These are phyloP conservation scores for Megalonaias nervosa DNA, from an alignment of 1,140 invertebrate species.

Conservation along the genomic window DNA sequence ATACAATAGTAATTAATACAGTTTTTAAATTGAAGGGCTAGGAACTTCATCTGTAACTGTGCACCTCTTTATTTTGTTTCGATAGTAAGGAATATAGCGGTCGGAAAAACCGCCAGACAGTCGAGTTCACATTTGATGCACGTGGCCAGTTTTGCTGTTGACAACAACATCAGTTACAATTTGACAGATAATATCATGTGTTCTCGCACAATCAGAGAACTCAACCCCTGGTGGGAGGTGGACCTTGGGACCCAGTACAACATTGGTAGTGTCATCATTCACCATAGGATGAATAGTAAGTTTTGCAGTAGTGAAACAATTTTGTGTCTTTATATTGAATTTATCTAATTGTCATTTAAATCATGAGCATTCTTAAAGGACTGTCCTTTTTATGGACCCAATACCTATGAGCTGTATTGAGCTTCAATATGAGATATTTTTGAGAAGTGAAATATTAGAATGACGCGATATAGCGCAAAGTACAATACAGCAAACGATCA, in stretches of 20 bases:
- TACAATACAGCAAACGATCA: neutral
- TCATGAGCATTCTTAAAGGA: neutral
- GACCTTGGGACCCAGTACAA: conserved; percentile 5
- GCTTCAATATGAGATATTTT: neutral
- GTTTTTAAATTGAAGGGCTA: no score
- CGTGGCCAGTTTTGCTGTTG: conserved; percentile 1
- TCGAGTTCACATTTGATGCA: neutral
- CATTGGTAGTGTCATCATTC: conserved; percentile 11
- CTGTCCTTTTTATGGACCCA: neutral
- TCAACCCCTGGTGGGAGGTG: conserved; percentile 25
- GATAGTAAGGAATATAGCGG: conserved; percentile 25
- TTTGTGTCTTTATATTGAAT: neutral
- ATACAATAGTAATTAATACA: no score
- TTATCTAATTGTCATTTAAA: neutral
- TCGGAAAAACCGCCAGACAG: conserved; percentile 12
- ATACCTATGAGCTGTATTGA: no score
- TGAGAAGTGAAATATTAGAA: neutral
- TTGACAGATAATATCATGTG: neutral
- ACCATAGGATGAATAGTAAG: conserved; percentile 8
- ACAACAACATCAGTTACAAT: neutral
- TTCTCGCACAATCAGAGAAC: neutral
- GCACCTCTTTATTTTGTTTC: neutral
- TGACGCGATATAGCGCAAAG: no score
- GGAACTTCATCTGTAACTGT: no score
- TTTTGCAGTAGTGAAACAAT: neutral